Evolutionary conservation across 1,140 invertebrate genomes (phyloP), one percentile per base, ranked within the genome.

Genomic region (Ylistrum balloti): DNA sequence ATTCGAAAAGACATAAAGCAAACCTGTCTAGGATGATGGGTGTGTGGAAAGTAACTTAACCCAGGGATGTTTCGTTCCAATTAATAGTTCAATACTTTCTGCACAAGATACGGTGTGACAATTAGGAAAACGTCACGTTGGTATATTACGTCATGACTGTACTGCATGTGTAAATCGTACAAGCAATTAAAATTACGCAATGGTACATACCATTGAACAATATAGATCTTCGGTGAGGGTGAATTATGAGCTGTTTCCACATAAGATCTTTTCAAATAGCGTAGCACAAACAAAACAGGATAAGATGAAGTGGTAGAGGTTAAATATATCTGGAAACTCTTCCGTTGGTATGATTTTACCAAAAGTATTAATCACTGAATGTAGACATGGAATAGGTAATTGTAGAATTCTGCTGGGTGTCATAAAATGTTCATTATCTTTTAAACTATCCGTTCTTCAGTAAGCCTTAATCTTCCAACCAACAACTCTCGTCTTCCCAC

Each of bases 11-110:
- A 74, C 56, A 74, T 74, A 28, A 74, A 74, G 22, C 3, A 5
- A 74, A 28, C 56, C 56, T 28, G 56, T 74, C 22, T 74, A 11
- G 41, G 22, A 74, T 74, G 56, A 74, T 74, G 56, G 5, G 56
- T 74, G 56, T 28, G n/a, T 74, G 56, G n/a, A 74, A 74, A 17
- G 56, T 74, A 74, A 74, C 56, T n/a, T 74, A 74, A 74, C 56
- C 56, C 56, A 74, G n/a, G 22, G n/a, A 28, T 28, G 22, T 74
- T 74, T 28, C 56, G 22, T n/a, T 74, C 56, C 56, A 74, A 74
- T 74, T 74, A 74, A 74, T 74, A 74, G 56, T 74, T 28, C n/a
- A 74, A 74, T 74, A 74, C 22, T 7, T 28, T 5, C 56, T 74
- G 56, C n/a, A 11, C 56, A 11, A 74, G 56, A 74, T 5, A 28